phyloP scores from a whole-genome alignment of 2,797 vertebrate species.

The Ataeniobius toweri region DNA sequence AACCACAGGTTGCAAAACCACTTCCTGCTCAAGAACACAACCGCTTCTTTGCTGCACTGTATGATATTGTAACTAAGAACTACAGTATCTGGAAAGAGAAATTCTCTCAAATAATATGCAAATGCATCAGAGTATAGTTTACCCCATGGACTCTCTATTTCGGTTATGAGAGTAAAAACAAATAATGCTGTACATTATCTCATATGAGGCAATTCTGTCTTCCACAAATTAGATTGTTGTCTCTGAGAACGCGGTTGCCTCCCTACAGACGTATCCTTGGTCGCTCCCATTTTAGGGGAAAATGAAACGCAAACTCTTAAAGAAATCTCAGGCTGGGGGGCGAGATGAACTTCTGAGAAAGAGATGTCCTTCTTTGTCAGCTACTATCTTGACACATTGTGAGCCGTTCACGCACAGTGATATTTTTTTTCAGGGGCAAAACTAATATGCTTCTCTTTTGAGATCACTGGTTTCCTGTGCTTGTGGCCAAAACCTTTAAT shows the following conservation, averaged over 20 bases:
- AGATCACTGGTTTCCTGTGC: constrained; percentile 80
- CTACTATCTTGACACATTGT: constrained; percentile 25
- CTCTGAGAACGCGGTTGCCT: background rate
- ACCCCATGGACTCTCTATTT: background rate
- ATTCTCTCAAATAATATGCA: constrained; percentile 1
- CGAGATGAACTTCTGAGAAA: constrained; percentile 37
- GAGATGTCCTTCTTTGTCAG: constrained; percentile 17
- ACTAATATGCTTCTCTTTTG: constrained; percentile 77
- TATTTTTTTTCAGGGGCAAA: constrained; percentile 63
- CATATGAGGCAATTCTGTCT: background rate
- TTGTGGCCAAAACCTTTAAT: constrained; percentile 73
- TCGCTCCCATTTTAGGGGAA: background rate
- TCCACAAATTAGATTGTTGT: background rate
- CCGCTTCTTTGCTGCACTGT: constrained; percentile 63
- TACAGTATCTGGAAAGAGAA: constrained; percentile 27
- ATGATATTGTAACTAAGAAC: constrained; percentile 60
- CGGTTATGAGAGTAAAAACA: background rate
- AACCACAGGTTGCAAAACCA: constrained; percentile 84
- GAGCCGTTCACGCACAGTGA: constrained; percentile 58
- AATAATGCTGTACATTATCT: background rate
- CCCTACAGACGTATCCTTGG: background rate
- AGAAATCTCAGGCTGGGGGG: constrained; percentile 14
- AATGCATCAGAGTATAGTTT: background rate
- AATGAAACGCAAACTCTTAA: background rate
- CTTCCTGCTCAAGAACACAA: constrained; percentile 81